Conservation (phyloP, 1,140 invertebrate genomes). For the Drosophila obscura region DNA sequence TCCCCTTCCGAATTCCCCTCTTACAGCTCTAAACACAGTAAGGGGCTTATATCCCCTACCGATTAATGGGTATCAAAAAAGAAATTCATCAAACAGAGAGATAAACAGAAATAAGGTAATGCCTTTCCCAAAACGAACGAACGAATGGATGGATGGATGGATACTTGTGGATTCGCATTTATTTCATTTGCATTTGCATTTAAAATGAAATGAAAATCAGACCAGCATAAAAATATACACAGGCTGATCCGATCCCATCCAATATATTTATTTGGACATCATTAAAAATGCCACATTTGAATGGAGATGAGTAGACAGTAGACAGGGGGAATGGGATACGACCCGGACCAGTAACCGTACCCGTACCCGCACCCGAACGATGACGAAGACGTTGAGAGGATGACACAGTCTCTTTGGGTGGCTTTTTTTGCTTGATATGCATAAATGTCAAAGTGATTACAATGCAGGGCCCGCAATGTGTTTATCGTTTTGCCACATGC, state of each 20-base stretch:
- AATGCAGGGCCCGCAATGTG: conserved; percentile 73
- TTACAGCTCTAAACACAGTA: no score
- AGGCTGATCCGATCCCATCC: conserved; percentile 40
- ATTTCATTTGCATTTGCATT: conserved; percentile 78
- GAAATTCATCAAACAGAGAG: conserved; percentile 17
- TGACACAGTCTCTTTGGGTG: conserved; percentile 39
- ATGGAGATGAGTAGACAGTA: conserved; percentile 41
- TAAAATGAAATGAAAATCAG: conserved; percentile 76
- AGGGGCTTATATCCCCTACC: no score
- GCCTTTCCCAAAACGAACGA: not conserved
- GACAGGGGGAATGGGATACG: not conserved
- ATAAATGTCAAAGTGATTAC: conserved; percentile 83
- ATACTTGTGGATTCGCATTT: conserved; percentile 60
- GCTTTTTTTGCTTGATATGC: conserved; percentile 73
- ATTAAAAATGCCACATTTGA: conserved; percentile 79
- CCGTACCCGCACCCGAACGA: not conserved
- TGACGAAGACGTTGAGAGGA: conserved; percentile 24
- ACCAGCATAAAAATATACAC: conserved; percentile 74
- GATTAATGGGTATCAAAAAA: not conserved
- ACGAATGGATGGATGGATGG: not conserved
- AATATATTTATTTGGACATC: conserved; percentile 73
- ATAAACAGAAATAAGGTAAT: not conserved
- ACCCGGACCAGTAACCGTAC: not conserved
- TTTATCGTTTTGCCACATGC: conserved; percentile 78
- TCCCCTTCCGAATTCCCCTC: no score